Percentiles rank a stretch among this genome's conserved stretches.
phyloP scores from a whole-genome alignment of 2,113 vertebrate species.

The Salminus brasiliensis region DNA sequence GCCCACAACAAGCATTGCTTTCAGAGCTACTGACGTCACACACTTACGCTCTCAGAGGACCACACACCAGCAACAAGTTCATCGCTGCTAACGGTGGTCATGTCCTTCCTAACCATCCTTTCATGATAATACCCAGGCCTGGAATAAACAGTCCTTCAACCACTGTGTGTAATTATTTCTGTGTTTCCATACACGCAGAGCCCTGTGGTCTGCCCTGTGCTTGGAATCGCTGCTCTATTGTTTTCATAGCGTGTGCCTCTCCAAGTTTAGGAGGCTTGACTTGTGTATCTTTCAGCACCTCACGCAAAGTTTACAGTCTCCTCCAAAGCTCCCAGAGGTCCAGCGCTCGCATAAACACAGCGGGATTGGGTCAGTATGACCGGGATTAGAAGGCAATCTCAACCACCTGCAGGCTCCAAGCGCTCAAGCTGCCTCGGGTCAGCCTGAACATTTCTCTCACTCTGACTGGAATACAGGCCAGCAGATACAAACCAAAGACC shows the following conservation, averaged over 20 bases:
- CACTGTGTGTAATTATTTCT: conserved; percentile 42
- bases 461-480: not conserved
- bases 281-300: conserved; percentile 51
- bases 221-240: conserved; percentile 37
- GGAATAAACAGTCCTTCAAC: conserved; percentile 43
- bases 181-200: conserved; percentile 58
- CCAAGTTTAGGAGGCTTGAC: conserved; percentile 36
- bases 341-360: conserved; percentile 42
- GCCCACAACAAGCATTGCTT: not conserved
- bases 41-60: conserved; percentile 19
- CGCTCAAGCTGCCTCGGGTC: not conserved
- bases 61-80: conserved; percentile 48
- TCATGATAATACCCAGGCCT: conserved; percentile 40
- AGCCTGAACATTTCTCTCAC: not conserved
- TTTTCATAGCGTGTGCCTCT: conserved; percentile 52
- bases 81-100: conserved; percentile 36
- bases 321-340: conserved; percentile 17
- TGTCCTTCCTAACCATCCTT: conserved; percentile 14
- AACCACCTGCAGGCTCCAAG: conserved; percentile 21
- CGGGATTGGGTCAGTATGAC: conserved; percentile 34
- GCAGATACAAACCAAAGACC: not conserved
- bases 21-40: not conserved
- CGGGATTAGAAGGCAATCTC: conserved; percentile 35
- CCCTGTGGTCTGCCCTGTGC: conserved; percentile 15
- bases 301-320: conserved; percentile 51